Conservation (phyloP, 2,888 invertebrate species). For the Lasioglossum zephyrum region DNA sequence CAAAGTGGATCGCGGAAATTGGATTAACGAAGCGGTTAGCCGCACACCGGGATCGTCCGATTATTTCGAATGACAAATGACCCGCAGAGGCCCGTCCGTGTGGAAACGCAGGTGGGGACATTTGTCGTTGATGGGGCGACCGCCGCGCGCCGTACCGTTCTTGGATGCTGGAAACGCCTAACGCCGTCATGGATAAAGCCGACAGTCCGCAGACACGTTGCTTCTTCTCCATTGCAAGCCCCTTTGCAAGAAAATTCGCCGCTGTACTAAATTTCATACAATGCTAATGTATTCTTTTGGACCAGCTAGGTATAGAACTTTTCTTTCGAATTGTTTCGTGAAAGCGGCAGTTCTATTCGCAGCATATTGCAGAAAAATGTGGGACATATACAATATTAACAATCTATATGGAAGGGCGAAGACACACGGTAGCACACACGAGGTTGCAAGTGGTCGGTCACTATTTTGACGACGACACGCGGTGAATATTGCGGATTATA, state of each 20-base stretch:
- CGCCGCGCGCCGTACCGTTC: slow-evolving; percentile 48
- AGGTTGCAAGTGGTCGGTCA: slow-evolving; percentile 22
- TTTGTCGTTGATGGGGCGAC: slow-evolving; percentile 41
- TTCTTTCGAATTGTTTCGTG: neutral
- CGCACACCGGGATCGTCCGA: slow-evolving; percentile 68
- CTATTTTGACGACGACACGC: slow-evolving; percentile 46
- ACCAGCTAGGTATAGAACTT: too few species aligned
- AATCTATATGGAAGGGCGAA: neutral
- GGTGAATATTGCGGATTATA: slow-evolving; percentile 74
- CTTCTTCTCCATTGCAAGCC: neutral
- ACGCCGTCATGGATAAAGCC: slow-evolving; percentile 28
- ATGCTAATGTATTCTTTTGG: neutral
- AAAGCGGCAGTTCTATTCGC: neutral
- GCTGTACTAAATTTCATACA: neutral
- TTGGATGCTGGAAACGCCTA: slow-evolving; percentile 18
- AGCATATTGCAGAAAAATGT: neutral
- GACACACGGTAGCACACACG: neutral
- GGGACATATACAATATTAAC: slow-evolving; percentile 38
- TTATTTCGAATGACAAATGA: slow-evolving; percentile 76
- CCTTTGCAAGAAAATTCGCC: neutral
- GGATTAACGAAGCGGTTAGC: slow-evolving; percentile 76
- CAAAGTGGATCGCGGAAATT: slow-evolving; percentile 70
- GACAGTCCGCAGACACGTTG: neutral
- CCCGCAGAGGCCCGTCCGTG: slow-evolving; percentile 38
- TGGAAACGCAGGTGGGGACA: slow-evolving; percentile 48